Base-by-base conservation (phyloP, 2,797 vertebrate species). In the Ctenochaetus hawaiiensis region DNA sequence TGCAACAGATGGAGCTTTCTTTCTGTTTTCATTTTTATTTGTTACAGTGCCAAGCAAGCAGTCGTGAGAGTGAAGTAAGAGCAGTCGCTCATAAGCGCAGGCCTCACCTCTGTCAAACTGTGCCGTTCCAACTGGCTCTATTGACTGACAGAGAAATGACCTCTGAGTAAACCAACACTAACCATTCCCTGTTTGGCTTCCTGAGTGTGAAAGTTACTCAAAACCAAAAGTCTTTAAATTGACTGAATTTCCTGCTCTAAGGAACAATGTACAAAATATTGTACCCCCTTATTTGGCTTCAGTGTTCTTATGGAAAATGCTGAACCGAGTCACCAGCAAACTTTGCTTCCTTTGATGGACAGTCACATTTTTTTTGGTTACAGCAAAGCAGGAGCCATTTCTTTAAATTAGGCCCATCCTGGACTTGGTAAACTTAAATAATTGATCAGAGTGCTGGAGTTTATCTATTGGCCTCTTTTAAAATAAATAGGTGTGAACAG, bases 41-140 rank as follows among this genome's bases (percentile, higher is more conserved):
- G 43, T 67, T 52, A 49, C 60, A 47, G 47, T 39, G 16, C 73
- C 37, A 44, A 59, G 48, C 34, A 45, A 65, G 54, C 2, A 47
- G 60, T 63, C 45, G 51, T 75, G 39, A 51, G 16, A 68, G 22
- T 47, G 45, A 54, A 51, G 47, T 54, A 59, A 59, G 66, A 74
- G 61, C 22, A 85, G 54, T 65, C 64, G 58, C 30, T 75, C 63
- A 58, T 58, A 49, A 72, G 53, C 2, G 5, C 14, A 9, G 48
- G 51, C 49, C 53, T 60, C 18, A 39, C 41, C 39, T 26, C 56
- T 77, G 48, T 67, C 72, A 64, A 26, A 14, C 69, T 65, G 66
- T 44, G 64, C 56, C 53, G 14, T 58, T 65, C 54, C 52, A 75
- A 41, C 51, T 48, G 39, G n/a, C 39, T 2, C 61, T 44, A 54